Conservation (phyloP, 2,797 vertebrate species). For the Hephaestus fuliginosus region DNA sequence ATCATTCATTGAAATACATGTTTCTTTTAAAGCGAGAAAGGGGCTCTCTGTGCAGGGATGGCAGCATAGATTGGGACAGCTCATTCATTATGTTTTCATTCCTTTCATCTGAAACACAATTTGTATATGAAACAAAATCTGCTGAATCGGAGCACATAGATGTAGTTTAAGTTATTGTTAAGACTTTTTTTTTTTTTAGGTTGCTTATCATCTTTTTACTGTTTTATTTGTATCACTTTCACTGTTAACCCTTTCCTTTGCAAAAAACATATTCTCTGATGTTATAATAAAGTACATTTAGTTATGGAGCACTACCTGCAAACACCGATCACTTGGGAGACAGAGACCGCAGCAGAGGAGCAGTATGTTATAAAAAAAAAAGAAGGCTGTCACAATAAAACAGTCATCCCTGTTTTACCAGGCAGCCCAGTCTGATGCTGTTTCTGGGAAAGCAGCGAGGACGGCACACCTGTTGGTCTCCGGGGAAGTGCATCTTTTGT, state of each 20-base stretch:
- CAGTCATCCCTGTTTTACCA: slow-evolving; percentile 15
- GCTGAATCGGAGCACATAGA: background rate
- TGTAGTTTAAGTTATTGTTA: background rate
- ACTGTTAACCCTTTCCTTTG: background rate
- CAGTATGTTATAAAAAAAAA: background rate
- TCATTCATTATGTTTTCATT: slow-evolving; percentile 17
- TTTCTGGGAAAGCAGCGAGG: slow-evolving; percentile 40
- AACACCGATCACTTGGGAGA: slow-evolving; percentile 9
- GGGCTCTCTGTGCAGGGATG: background rate
- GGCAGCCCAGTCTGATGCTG: background rate
- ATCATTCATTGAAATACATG: slow-evolving; percentile 54
- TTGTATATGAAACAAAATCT: background rate
- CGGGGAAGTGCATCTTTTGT: slow-evolving; percentile 34
- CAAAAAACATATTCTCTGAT: background rate
- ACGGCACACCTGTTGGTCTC: slow-evolving; percentile 63
- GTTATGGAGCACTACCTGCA: background rate
- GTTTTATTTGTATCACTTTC: background rate
- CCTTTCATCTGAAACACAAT: background rate
- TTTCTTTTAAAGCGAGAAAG: slow-evolving; percentile 37
- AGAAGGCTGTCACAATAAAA: slow-evolving; percentile 14
- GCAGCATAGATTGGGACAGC: background rate
- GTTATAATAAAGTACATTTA: background rate
- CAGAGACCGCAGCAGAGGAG: background rate
- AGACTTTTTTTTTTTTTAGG: background rate
- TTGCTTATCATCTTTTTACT: background rate